Conservation (phyloP, 2,888 invertebrate species). For the Torymus aiolomorphi region DNA sequence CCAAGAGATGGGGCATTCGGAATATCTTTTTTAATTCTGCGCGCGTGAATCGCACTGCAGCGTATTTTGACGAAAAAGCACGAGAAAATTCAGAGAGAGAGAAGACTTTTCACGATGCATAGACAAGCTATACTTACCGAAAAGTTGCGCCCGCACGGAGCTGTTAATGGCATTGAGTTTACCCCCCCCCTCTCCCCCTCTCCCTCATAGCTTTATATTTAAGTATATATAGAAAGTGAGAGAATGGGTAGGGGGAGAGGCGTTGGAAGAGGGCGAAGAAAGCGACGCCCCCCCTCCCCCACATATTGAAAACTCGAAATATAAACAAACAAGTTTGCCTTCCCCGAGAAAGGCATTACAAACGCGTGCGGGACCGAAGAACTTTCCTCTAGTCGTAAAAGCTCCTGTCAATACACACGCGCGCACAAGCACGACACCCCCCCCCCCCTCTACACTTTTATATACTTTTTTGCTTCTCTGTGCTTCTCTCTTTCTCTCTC, state of each 20-base stretch:
- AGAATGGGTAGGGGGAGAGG: background rate
- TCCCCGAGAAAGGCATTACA: slow-evolving; percentile 8
- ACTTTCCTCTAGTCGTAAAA: slow-evolving; percentile 14
- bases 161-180: slow-evolving; percentile 12
- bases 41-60: slow-evolving; percentile 4
- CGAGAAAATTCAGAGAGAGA: background rate
- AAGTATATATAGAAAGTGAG: slow-evolving; percentile 1
- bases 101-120: background rate
- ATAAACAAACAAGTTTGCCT: slow-evolving; percentile 31
- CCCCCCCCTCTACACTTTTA: too few relatives aligned
- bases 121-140: background rate
- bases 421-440: background rate
- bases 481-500: background rate
- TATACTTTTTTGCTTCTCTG: too few relatives aligned
- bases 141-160: background rate
- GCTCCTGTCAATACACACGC: slow-evolving; percentile 16
- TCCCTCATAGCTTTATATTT: background rate
- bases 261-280: background rate
- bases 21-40: slow-evolving; percentile 13
- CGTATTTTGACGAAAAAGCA: background rate
- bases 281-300: too few relatives aligned
- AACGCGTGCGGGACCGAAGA: background rate
- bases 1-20: background rate
- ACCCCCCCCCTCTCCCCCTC: slow-evolving; percentile 3
- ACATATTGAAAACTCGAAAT: slow-evolving; percentile 15